Percentiles rank a stretch among this genome's conserved stretches.
These are phyloP conservation scores for Pimephales promelas DNA, from an alignment of 2,113 vertebrate species.

Conservation along the genomic window DNA sequence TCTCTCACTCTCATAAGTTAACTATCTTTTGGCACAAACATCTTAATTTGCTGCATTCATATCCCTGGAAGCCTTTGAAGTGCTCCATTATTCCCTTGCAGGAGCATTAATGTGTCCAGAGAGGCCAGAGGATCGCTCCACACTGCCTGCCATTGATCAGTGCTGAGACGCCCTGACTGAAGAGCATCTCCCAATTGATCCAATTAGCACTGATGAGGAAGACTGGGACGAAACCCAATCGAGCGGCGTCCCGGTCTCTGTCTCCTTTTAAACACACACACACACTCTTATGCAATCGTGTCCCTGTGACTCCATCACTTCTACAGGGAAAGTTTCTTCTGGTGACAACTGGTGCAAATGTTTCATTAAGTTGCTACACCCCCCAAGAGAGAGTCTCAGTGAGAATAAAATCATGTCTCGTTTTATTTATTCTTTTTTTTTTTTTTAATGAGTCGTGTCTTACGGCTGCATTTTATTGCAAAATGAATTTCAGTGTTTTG, in stretches of 20 bases:
- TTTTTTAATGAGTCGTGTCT: neutral
- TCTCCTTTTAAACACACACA: constrained; percentile 35
- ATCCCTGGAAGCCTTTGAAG: constrained; percentile 39
- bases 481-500: neutral
- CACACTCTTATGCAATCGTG: too few species aligned
- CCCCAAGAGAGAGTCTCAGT: constrained; percentile 22
- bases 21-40: constrained; percentile 35
- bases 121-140: constrained; percentile 28
- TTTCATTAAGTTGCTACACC: constrained; percentile 18
- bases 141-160: constrained; percentile 37
- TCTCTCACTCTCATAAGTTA: neutral
- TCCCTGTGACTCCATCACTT: too few species aligned
- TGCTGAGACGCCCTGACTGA: constrained; percentile 39
- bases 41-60: constrained; percentile 30
- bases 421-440: too few species aligned
- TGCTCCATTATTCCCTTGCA: constrained; percentile 2
- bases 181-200: constrained; percentile 52
- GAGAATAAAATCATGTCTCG: neutral
- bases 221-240: constrained; percentile 28
- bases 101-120: constrained; percentile 41
- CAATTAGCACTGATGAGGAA: constrained; percentile 53
- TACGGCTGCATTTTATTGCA: neutral
- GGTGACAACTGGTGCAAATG: constrained; percentile 43
- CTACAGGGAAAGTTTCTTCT: constrained; percentile 22
- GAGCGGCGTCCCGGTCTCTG: constrained; percentile 24